Evolutionary conservation across 2,888 invertebrate species (phyloP).

Genomic region (Eupithecia dodoneata): DNA sequence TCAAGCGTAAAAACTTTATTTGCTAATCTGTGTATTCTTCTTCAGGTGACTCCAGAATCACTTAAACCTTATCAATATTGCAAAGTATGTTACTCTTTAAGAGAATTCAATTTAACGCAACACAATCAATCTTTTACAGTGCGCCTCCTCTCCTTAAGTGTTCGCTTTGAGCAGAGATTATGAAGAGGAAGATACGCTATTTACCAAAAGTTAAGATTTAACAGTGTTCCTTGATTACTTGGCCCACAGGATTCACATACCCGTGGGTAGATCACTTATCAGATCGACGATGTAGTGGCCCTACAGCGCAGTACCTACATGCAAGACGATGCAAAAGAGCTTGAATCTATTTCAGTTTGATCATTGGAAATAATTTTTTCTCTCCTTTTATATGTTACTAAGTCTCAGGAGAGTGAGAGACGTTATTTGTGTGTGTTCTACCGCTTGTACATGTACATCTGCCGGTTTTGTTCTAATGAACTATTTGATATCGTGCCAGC

Average conservation of each 20-base stretch:
- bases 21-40: neutral
- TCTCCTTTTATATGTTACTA: neutral
- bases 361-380: neutral
- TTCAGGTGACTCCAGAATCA: conserved; percentile 24
- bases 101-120: conserved; percentile 43
- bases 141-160: conserved; percentile 36
- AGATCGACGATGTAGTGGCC: neutral
- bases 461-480: no score
- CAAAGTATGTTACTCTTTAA: conserved; percentile 35
- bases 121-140: conserved; percentile 44
- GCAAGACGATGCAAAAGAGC: neutral
- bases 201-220: neutral
- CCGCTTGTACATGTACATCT: no score
- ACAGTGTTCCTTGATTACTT: neutral
- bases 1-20: neutral
- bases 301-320: neutral
- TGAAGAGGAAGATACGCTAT: conserved; percentile 7
- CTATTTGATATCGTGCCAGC: no score
- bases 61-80: conserved; percentile 40
- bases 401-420: no score
- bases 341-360: neutral
- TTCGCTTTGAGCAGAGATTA: conserved; percentile 33
- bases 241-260: neutral
- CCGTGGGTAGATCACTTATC: neutral
- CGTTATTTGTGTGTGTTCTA: no score